These are phyloP conservation scores for Pyrochroa serraticornis DNA, from an alignment of 2,888 invertebrate species.

Conservation along the genomic window DNA sequence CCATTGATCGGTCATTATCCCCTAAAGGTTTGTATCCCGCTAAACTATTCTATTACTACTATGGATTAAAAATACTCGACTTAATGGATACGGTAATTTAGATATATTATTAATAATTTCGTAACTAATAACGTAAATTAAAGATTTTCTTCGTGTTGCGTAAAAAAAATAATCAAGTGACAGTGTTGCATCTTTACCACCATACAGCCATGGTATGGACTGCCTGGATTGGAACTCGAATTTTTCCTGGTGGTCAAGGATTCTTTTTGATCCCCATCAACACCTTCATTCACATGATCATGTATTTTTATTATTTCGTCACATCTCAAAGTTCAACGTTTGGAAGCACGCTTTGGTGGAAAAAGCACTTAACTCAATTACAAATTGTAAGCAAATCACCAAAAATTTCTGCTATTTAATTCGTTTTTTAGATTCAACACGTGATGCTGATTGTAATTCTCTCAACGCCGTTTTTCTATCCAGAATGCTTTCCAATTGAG, in stretches of 20 bases:
- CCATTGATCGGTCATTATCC: not conserved
- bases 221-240: conserved; percentile 66
- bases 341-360: conserved; percentile 6
- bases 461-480: too few relatives aligned
- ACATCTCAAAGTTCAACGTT: conserved; percentile 69
- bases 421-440: too few relatives aligned
- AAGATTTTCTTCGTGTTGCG: conserved; percentile 77
- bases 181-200: conserved; percentile 82
- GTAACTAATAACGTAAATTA: conserved; percentile 58
- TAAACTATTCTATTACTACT: conserved; percentile 68
- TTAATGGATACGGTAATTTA: conserved; percentile 70
- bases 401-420: too few relatives aligned
- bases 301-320: conserved; percentile 81
- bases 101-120: conserved; percentile 41
- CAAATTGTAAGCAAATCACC: conserved; percentile 8
- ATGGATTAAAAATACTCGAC: conserved; percentile 71
- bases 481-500: too few relatives aligned
- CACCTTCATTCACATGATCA: conserved; percentile 73
- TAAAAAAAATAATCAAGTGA: conserved; percentile 78
- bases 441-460: too few relatives aligned
- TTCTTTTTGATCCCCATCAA: conserved; percentile 70
- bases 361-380: conserved; percentile 9
- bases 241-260: conserved; percentile 69
- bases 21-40: conserved; percentile 49
- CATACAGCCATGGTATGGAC: conserved; percentile 78